Evolutionary conservation across 2,888 invertebrate species (phyloP).

Genomic region (Aspidiotus rigidus): DNA sequence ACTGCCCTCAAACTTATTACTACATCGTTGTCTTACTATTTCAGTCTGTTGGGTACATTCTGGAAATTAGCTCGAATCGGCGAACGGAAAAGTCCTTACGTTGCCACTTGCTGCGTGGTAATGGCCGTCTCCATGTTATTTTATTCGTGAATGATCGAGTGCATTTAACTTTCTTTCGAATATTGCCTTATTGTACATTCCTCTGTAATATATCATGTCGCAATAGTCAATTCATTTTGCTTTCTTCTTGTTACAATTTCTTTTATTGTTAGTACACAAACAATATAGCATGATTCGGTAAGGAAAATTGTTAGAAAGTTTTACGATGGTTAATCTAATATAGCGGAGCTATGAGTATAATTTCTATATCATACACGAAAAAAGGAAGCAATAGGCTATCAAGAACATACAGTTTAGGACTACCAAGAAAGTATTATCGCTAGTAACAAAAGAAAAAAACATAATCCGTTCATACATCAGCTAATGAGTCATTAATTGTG

Average conservation of each 20-base stretch:
- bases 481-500: too few species aligned
- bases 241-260: not conserved
- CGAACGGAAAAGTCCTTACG: constrained; percentile 93
- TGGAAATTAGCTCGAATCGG: constrained; percentile 99
- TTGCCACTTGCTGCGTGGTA: constrained; percentile 74
- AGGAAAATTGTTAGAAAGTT: too few species aligned
- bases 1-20: too few species aligned
- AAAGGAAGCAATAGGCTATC: too few species aligned
- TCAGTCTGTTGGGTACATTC: constrained; percentile 80
- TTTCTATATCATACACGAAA: too few species aligned
- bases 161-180: not conserved
- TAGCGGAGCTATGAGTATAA: too few species aligned
- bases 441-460: too few species aligned
- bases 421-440: too few species aligned
- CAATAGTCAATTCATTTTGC: not conserved
- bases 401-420: too few species aligned
- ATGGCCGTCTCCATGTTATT: constrained; percentile 62
- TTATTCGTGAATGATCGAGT: constrained; percentile 1
- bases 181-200: not conserved
- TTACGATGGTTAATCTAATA: too few species aligned
- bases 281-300: too few species aligned
- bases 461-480: too few species aligned
- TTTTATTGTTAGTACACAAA: constrained; percentile 1
- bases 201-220: not conserved
- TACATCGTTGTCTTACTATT: not conserved